These are phyloP conservation scores for Torymus texanus DNA, from an alignment of 2,888 invertebrate genomes.

Conservation along the genomic window DNA sequence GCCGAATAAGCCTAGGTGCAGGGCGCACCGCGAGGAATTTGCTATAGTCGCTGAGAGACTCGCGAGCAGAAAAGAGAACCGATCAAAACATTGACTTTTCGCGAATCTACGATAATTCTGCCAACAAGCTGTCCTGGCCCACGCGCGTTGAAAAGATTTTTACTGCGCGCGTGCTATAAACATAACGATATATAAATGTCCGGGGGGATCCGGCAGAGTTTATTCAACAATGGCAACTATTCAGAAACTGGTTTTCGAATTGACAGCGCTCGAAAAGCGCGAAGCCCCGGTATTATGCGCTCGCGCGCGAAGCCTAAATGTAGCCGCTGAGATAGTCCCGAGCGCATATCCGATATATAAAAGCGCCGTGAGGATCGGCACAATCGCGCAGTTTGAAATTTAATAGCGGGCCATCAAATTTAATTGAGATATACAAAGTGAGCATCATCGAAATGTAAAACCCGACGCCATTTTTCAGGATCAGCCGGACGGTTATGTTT, in stretches of 20 bases:
- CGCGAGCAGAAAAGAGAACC: background rate
- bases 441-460: constrained; percentile 36
- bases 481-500: constrained; percentile 29
- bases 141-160: constrained; percentile 42
- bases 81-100: constrained; percentile 41
- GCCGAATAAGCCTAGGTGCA: constrained; percentile 12
- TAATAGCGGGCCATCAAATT: constrained; percentile 46
- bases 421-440: constrained; percentile 53
- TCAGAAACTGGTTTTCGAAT: constrained; percentile 34
- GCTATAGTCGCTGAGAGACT: background rate
- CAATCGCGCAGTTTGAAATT: constrained; percentile 35
- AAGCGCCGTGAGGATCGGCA: constrained; percentile 2
- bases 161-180: constrained; percentile 32
- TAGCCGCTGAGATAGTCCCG: background rate
- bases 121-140: too few species aligned
- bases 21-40: background rate
- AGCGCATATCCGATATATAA: constrained; percentile 15
- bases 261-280: constrained; percentile 36
- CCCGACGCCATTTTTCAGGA: constrained; percentile 50
- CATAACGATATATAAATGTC: constrained; percentile 35
- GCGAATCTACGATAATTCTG: constrained; percentile 10
- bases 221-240: constrained; percentile 30
- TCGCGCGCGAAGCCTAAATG: background rate
- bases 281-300: constrained; percentile 1
- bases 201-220: constrained; percentile 5